Evolutionary conservation across 2,113 vertebrate species (phyloP).

Genomic region (Mobula hypostoma): DNA sequence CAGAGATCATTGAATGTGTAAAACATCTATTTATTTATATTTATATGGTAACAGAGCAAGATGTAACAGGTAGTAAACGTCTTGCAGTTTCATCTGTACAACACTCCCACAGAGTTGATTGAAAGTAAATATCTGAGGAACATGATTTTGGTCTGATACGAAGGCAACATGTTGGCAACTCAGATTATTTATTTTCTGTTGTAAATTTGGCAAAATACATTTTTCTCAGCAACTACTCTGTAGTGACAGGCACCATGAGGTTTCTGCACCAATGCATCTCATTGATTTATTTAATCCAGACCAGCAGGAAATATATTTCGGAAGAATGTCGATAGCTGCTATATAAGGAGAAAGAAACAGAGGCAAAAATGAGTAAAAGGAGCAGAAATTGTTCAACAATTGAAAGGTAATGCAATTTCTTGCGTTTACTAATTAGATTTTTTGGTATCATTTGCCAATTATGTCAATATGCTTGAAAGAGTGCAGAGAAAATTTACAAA

Average conservation of each 20-base stretch:
- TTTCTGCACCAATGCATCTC: background rate
- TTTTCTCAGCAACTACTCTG: background rate
- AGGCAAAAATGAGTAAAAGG: slow-evolving; percentile 2
- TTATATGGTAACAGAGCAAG: background rate
- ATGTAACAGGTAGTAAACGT: background rate
- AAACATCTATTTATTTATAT: background rate
- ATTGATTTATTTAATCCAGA: background rate
- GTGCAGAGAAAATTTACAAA: no score
- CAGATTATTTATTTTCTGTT: background rate
- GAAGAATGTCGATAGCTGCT: background rate
- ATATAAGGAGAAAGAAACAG: background rate
- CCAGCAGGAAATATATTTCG: background rate
- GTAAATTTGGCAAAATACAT: background rate
- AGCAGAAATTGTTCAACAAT: background rate
- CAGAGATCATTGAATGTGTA: background rate
- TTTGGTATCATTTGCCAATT: background rate
- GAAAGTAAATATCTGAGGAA: background rate
- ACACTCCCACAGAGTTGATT: background rate
- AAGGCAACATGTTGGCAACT: background rate
- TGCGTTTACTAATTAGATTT: background rate
- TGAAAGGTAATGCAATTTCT: background rate
- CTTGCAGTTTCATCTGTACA: background rate
- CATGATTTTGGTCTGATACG: background rate
- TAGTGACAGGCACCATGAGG: background rate
- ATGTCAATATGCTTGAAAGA: no score